Evolutionary conservation across 2,888 invertebrate genomes (phyloP).

Genomic region (Mythimna pallens): DNA sequence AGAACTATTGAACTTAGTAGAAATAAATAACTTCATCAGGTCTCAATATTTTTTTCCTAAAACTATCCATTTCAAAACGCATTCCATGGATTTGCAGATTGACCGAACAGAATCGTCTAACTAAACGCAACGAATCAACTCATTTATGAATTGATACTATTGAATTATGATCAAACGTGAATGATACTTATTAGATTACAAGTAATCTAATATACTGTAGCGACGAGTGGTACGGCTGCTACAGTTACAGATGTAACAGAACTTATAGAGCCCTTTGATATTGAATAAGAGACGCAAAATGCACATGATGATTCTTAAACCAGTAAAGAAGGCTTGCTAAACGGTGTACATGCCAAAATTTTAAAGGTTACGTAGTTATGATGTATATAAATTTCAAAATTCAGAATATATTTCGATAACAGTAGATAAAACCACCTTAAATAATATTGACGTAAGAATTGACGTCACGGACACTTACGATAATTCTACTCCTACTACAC

Average conservation of each 20-base stretch:
- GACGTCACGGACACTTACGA: slow-evolving; percentile 50
- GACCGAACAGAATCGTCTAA: slow-evolving; percentile 50
- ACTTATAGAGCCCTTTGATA: slow-evolving; percentile 18
- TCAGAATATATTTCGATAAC: slow-evolving; percentile 17
- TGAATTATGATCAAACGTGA: slow-evolving; percentile 55
- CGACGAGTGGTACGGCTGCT: slow-evolving; percentile 29
- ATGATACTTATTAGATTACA: slow-evolving; percentile 63
- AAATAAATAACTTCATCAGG: slow-evolving; percentile 1
- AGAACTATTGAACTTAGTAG: not conserved
- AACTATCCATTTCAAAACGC: slow-evolving; percentile 17
- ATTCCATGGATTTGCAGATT: slow-evolving; percentile 43
- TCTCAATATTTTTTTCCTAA: not conserved
- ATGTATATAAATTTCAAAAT: slow-evolving; percentile 1
- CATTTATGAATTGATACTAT: slow-evolving; percentile 50
- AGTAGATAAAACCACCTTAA: slow-evolving; percentile 32
- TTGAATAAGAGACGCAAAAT: slow-evolving; percentile 6
- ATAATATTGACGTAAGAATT: slow-evolving; percentile 41
- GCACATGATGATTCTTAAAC: not conserved
- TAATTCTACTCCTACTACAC: slow-evolving; percentile 40
- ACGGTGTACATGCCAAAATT: not conserved
- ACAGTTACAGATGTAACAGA: slow-evolving; percentile 23
- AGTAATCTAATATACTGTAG: slow-evolving; percentile 53
- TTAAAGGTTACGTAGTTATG: not conserved
- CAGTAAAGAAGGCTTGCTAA: not conserved
- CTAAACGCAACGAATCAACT: slow-evolving; percentile 49